Conservation (phyloP, 2,113 vertebrate genomes). For the Uria lomvia region DNA sequence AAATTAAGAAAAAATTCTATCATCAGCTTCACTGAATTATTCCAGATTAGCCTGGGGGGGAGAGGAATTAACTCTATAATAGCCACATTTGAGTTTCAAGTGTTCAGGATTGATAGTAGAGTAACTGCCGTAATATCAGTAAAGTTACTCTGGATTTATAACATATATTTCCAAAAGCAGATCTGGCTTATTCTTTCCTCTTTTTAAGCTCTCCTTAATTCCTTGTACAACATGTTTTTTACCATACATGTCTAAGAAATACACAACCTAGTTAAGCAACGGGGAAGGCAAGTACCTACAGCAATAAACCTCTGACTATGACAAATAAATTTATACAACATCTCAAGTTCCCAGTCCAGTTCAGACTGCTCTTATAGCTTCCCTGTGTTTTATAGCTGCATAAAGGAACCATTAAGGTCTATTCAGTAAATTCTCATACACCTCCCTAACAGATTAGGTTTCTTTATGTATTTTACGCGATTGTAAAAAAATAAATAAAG, state of each 20-base stretch:
- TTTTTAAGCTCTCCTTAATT: neutral
- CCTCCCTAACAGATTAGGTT: slow-evolving; percentile 31
- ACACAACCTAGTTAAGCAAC: slow-evolving; percentile 32
- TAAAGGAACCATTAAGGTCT: slow-evolving; percentile 41
- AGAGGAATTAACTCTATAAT: neutral
- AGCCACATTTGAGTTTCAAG: neutral
- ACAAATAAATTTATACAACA: slow-evolving; percentile 31
- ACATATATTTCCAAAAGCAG: neutral
- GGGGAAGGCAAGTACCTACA: slow-evolving; percentile 20
- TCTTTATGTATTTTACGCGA: slow-evolving; percentile 42
- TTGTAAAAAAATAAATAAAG: slow-evolving; percentile 46
- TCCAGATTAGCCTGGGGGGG: neutral
- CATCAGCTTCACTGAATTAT: neutral
- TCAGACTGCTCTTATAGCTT: slow-evolving; percentile 29
- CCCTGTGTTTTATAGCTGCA: slow-evolving; percentile 35
- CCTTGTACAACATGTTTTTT: neutral
- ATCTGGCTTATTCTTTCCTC: neutral
- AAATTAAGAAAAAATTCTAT: neutral
- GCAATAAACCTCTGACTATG: slow-evolving; percentile 46
- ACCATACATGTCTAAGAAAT: neutral
- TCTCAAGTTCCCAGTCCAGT: neutral
- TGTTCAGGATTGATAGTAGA: neutral
- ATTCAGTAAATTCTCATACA: slow-evolving; percentile 29
- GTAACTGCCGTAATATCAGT: neutral
- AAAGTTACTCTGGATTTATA: neutral